Percentiles rank a stretch among this genome's conserved stretches.
phyloP scores from a whole-genome alignment of 2,888 invertebrate species.

The Eilema griseolum region DNA sequence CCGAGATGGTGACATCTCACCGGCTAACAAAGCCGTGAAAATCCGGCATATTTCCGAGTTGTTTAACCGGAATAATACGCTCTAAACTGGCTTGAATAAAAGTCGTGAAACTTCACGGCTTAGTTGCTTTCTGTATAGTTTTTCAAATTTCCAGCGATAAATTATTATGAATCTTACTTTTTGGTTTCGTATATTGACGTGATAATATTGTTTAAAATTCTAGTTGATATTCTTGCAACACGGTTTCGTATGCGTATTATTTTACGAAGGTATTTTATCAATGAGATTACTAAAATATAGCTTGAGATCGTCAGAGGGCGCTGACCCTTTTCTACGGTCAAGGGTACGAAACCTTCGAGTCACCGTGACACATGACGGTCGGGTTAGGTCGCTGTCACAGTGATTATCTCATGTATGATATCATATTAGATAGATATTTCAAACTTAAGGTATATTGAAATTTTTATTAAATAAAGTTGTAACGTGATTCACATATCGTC shows the following conservation, averaged over 20 bases:
- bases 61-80: conserved; percentile 58
- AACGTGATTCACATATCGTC: too few relatives aligned
- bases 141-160: conserved; percentile 7
- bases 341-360: not conserved
- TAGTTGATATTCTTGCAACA: not conserved
- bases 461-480: not conserved
- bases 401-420: not conserved
- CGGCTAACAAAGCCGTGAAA: conserved; percentile 56
- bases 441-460: not conserved
- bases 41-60: conserved; percentile 23
- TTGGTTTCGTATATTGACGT: not conserved
- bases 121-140: conserved; percentile 33
- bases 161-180: conserved; percentile 16
- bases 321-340: not conserved
- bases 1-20: conserved; percentile 54
- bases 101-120: conserved; percentile 57
- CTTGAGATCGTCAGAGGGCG: not conserved
- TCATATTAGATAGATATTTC: not conserved
- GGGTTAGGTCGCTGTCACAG: not conserved
- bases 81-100: conserved; percentile 61
- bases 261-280: conserved; percentile 1
- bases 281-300: not conserved
- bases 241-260: not conserved
- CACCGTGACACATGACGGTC: not conserved
- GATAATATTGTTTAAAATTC: not conserved